Percentiles rank a stretch among this genome's conserved stretches.
Evolutionary conservation across 2,797 vertebrate genomes (phyloP).

Genomic region (Anniella stebbinsi): DNA sequence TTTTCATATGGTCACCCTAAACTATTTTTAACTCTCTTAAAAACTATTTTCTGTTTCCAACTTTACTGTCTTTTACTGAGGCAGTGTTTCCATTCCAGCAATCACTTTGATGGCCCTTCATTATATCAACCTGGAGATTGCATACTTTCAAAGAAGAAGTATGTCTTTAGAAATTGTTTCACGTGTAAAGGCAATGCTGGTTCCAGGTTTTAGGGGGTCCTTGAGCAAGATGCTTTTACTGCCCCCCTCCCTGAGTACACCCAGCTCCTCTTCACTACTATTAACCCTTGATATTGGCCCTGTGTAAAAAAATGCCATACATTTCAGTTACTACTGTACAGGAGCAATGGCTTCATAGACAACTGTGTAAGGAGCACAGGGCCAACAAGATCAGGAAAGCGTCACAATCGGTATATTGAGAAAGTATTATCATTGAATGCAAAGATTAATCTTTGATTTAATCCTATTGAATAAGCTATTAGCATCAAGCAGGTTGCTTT

Average conservation of each 20-base stretch:
- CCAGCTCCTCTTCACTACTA: no score
- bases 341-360: neutral
- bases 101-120: neutral
- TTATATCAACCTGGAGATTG: neutral
- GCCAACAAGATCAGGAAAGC: constrained; percentile 1
- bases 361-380: neutral
- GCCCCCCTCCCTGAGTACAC: no score
- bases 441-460: constrained; percentile 55
- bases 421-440: constrained; percentile 44
- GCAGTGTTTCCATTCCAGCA: neutral
- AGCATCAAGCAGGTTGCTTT: constrained; percentile 46
- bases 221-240: neutral
- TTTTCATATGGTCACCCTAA: no score
- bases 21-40: neutral
- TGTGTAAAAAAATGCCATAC: no score
- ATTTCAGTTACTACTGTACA: neutral
- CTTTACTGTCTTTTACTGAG: neutral
- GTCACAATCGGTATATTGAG: constrained; percentile 16
- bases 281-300: no score
- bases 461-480: constrained; percentile 48
- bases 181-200: no score
- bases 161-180: neutral
- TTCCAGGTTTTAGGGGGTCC: neutral
- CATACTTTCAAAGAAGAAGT: neutral
- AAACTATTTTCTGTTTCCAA: neutral